phyloP scores from a whole-genome alignment of 2,113 vertebrate species.

The Isurus oxyrinchus region DNA sequence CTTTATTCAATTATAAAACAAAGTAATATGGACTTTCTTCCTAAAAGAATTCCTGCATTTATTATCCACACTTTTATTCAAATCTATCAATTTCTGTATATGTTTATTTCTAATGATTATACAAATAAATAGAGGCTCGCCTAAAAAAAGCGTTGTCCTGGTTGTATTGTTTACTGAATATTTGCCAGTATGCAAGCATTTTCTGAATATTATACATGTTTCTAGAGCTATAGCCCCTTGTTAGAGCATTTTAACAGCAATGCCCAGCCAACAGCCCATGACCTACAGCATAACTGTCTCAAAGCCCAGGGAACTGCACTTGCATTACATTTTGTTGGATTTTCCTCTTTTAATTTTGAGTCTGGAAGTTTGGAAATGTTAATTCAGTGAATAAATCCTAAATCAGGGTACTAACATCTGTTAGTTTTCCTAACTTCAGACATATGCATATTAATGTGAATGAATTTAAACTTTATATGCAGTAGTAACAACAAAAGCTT shows the following conservation, averaged over 20 bases:
- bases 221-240: not conserved
- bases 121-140: not conserved
- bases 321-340: not conserved
- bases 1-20: not conserved
- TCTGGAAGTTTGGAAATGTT: not conserved
- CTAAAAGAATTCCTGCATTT: not conserved
- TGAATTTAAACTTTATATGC: not conserved
- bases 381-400: not conserved
- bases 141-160: not conserved
- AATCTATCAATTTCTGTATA: not conserved
- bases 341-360: not conserved
- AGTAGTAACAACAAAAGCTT: not conserved
- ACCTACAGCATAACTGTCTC: not conserved
- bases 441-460: not conserved
- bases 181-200: not conserved
- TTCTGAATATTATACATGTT: not conserved
- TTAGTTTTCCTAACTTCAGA: not conserved
- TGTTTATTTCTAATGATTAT: not conserved
- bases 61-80: not conserved
- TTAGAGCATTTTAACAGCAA: not conserved
- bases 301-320: not conserved
- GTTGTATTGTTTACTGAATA: not conserved
- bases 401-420: not conserved
- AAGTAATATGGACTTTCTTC: not conserved
- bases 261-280: not conserved